These are phyloP conservation scores for Cryptophagus acutangulus DNA, from an alignment of 2,888 invertebrate species.

Conservation along the genomic window DNA sequence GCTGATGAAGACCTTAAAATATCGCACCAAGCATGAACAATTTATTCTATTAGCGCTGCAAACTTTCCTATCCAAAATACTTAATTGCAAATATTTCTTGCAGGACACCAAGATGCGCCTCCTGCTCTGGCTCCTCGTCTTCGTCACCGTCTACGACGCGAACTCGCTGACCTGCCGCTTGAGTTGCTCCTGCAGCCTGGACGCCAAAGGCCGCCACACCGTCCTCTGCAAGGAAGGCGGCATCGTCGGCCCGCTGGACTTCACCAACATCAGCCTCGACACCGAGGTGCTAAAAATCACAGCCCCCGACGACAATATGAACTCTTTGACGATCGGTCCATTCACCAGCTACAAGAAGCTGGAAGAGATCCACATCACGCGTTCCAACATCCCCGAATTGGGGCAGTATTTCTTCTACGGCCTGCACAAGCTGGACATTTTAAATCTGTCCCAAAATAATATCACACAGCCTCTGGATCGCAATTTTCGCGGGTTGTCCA, in stretches of 20 bases:
- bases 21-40: too few relatives aligned
- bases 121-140: too few relatives aligned
- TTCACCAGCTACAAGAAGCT: slow-evolving; percentile 55
- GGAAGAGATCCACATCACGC: slow-evolving; percentile 69
- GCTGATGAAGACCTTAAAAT: too few relatives aligned
- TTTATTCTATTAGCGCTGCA: too few relatives aligned
- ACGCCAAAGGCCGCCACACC: slow-evolving; percentile 53
- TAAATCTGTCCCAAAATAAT: slow-evolving; percentile 73
- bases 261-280: slow-evolving; percentile 54
- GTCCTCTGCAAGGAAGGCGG: slow-evolving; percentile 60
- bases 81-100: too few relatives aligned
- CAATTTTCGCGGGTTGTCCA: slow-evolving; percentile 70
- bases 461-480: slow-evolving; percentile 66
- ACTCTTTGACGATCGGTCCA: slow-evolving; percentile 67
- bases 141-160: too few relatives aligned
- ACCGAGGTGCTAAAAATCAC: slow-evolving; percentile 61
- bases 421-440: slow-evolving; percentile 52
- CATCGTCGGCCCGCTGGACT: slow-evolving; percentile 58
- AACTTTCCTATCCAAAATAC: too few relatives aligned
- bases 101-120: too few relatives aligned
- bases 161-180: slow-evolving; percentile 52
- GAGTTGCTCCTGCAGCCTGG: slow-evolving; percentile 59
- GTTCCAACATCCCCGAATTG: slow-evolving; percentile 73
- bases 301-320: slow-evolving; percentile 58
- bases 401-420: slow-evolving; percentile 77